These are phyloP conservation scores for Stichopus horrens DNA, from an alignment of 53 echinoderm and acorn worm species.

Conservation along the genomic window DNA sequence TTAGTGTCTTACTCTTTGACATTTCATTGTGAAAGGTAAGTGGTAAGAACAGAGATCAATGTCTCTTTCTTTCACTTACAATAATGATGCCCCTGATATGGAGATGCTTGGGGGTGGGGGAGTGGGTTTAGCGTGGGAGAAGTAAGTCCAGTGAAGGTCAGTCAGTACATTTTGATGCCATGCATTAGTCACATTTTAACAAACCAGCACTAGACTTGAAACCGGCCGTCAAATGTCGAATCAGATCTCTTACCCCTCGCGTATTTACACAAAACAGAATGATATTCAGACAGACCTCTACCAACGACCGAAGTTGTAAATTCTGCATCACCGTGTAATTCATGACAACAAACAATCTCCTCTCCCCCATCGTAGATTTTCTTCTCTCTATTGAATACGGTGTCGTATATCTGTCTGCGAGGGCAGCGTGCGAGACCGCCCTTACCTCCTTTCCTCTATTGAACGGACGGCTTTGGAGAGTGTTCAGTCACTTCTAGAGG, in stretches of 20 bases:
- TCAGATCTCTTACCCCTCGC: not conserved
- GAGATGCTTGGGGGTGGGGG: too few species aligned
- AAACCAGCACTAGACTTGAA: not conserved
- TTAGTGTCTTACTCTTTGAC: too few species aligned
- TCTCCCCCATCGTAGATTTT: not conserved
- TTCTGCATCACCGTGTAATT: not conserved
- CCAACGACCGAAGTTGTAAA: not conserved
- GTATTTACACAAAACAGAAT: not conserved
- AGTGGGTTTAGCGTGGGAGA: too few species aligned
- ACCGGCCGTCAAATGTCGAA: not conserved
- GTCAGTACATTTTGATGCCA: too few species aligned
- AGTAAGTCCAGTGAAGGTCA: too few species aligned
- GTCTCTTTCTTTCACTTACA: too few species aligned
- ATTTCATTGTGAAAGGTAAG: too few species aligned
- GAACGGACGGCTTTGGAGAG: not conserved
- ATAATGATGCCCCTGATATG: too few species aligned
- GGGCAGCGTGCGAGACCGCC: not conserved
- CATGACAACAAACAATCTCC: constrained; percentile 2
- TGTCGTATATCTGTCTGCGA: constrained; percentile 1
- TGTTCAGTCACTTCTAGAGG: not conserved
- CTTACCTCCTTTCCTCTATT: too few species aligned
- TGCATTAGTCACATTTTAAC: not conserved
- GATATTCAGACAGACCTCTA: not conserved
- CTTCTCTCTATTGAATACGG: not conserved
- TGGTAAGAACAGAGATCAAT: too few species aligned